A percentile compares a stretch with the other conserved stretches of the same genome.
Evolutionary conservation across 2,113 vertebrate species (phyloP).

Genomic region (Rhodinocichla rosea): DNA sequence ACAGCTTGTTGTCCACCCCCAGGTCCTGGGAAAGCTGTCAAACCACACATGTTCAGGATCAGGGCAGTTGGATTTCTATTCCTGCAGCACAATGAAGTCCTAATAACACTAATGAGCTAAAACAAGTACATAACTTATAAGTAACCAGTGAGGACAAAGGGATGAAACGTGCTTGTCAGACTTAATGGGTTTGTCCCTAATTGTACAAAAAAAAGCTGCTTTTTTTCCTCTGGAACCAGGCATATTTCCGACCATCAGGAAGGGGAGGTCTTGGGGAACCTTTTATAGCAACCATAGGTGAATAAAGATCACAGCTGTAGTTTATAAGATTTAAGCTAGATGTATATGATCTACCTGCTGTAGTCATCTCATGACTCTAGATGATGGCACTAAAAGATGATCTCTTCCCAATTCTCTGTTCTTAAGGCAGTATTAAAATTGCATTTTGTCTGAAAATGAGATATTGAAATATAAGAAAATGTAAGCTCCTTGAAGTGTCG

Average conservation of each 20-base stretch:
- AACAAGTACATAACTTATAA: accelerated
- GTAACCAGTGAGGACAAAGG: background rate
- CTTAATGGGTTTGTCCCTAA: background rate
- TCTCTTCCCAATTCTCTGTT: background rate
- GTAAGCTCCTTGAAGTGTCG: background rate
- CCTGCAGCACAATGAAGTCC: background rate
- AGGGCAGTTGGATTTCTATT: accelerated
- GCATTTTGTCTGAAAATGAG: background rate
- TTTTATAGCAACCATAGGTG: background rate
- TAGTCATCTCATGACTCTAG: background rate
- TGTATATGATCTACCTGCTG: accelerated
- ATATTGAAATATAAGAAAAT: background rate
- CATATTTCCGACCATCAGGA: background rate
- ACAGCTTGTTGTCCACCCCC: background rate
- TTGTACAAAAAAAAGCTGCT: background rate
- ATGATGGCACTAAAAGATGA: background rate
- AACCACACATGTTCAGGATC: accelerated
- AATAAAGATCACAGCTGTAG: background rate
- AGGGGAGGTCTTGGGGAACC: background rate
- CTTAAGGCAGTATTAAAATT: background rate
- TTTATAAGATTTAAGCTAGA: background rate
- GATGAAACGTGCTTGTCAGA: accelerated
- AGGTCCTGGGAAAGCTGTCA: no score
- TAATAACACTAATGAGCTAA: background rate
- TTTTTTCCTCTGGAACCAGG: background rate